Evolutionary conservation across 2,113 vertebrate species (phyloP).

Genomic region (Tragelaphus buxtoni): DNA sequence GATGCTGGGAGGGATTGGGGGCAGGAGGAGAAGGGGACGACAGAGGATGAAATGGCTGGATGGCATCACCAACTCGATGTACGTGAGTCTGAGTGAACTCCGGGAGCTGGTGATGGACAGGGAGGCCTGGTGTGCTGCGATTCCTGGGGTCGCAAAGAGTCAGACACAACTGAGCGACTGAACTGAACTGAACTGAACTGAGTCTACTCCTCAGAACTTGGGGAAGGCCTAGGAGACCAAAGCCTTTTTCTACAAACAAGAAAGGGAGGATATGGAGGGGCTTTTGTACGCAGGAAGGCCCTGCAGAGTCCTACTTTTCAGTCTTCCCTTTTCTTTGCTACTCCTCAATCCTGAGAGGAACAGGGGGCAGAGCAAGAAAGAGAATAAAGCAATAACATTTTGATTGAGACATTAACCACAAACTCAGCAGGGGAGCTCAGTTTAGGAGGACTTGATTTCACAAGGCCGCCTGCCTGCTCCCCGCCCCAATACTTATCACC

Average conservation of each 20-base stretch:
- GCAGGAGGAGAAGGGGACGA: not conserved
- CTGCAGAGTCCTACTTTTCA: not conserved
- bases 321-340: not conserved
- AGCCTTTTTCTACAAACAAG: not conserved
- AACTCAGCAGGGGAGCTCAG: not conserved
- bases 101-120: not conserved
- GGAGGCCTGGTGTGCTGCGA: not conserved
- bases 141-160: not conserved
- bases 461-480: not conserved
- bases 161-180: not conserved
- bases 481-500: not conserved
- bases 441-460: not conserved
- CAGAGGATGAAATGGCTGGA: not conserved
- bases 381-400: not conserved
- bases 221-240: not conserved
- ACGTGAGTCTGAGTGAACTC: not conserved
- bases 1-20: not conserved
- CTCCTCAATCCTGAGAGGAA: not conserved
- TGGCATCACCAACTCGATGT: not conserved
- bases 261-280: not conserved
- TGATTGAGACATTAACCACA: not conserved
- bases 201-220: not conserved
- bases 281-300: not conserved
- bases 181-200: not conserved
- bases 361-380: not conserved